Evolutionary conservation across 2,888 invertebrate genomes (phyloP), one percentile per base, ranked within the genome.

Genomic region (Allolobophora icterica): DNA sequence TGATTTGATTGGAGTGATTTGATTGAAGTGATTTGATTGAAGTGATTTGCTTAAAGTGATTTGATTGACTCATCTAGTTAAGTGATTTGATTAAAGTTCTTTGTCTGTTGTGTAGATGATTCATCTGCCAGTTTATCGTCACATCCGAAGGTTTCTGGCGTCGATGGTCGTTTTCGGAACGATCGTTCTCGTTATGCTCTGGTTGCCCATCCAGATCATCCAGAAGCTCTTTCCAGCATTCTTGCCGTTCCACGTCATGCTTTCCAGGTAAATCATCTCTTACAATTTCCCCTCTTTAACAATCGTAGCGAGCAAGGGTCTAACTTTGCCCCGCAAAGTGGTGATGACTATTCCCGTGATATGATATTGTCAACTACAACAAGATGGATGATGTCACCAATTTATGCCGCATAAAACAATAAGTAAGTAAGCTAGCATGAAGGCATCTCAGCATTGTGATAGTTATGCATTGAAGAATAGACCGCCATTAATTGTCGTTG

Each of bases 161-260:
- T 99, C 99, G 0, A 97, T 98, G 33, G 97, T 95, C 13, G 95
- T 96, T 91, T 99, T 99, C 96, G 99, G 99, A 35, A 98, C 98
- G 2, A 98, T 98, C 0, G 98, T 99, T 3, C 96, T 99, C 83
- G 96, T 99, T 89, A 98, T 99, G 97, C 96, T 99, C 87, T 99
- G 99, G 98, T 96, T 99, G 91, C 99, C 99, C 0, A 97, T 99
- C 52, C 96, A 97, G 91, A 97, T 98, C 89, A 96, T 99, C 92
- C 97, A 97, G 94, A 96, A 97, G 93, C 95, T 97, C 0, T 96
- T 98, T 95, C 98, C 98, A 0, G 97, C 97, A n/a, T 95, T 95
- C 93, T 96, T 99, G 93, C 99, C 99, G 0, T 99, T 99, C 94
- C 98, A 98, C 3, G 97, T 99, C 30, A 97, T 98, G 92, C 94